phyloP scores from a whole-genome alignment of 2,797 vertebrate genomes.

The Acanthiza pusilla region DNA sequence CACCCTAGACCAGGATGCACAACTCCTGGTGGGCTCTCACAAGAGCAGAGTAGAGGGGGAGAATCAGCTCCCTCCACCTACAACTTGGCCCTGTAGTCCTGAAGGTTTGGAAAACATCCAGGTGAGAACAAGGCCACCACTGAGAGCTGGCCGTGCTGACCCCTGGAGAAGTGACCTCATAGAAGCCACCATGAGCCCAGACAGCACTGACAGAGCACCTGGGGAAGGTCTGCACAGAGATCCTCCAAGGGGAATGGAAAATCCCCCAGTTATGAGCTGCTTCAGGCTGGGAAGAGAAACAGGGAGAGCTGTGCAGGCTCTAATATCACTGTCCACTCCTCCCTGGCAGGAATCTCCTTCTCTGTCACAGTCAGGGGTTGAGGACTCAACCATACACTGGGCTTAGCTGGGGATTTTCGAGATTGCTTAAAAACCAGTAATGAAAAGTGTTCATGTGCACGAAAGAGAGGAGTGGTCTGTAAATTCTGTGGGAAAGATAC shows the following conservation, averaged over 20 bases:
- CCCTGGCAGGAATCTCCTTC: neutral
- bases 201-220: rapidly evolving
- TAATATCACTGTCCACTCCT: neutral
- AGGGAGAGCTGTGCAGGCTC: neutral
- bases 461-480: neutral
- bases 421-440: neutral
- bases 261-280: neutral
- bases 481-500: neutral
- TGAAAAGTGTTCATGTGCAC: neutral
- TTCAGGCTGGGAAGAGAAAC: neutral
- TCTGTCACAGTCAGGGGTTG: neutral
- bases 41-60: neutral
- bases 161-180: neutral
- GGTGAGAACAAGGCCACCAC: neutral
- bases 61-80: neutral
- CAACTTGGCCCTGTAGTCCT: neutral
- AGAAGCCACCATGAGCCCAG: neutral
- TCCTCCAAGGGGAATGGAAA: neutral
- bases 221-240: neutral
- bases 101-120: neutral
- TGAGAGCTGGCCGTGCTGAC: neutral
- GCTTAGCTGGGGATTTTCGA: neutral
- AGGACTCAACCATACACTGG: rapidly evolving
- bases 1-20: neutral
- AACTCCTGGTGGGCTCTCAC: neutral